phyloP scores from a whole-genome alignment of 2,888 invertebrate genomes.

The Cephus nigrinus region DNA sequence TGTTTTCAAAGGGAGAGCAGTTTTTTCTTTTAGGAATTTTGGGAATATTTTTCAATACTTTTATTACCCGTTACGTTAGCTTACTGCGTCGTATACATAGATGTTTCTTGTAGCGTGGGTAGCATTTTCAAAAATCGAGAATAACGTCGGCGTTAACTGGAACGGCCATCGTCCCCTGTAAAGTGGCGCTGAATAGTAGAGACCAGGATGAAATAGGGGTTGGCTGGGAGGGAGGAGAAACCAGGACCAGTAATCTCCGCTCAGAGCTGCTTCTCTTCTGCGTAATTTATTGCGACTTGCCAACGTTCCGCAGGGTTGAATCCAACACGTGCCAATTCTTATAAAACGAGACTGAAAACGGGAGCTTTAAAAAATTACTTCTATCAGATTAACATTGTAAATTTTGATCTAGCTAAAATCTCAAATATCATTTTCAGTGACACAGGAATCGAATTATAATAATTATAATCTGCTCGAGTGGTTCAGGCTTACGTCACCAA shows the following conservation, averaged over 20 bases:
- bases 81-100: not conserved
- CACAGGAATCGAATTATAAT: not conserved
- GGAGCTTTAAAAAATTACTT: not conserved
- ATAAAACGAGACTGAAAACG: not conserved
- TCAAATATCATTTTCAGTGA: not conserved
- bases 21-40: not conserved
- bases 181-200: constrained; percentile 31
- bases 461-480: not conserved
- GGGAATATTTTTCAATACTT: not conserved
- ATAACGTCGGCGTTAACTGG: constrained; percentile 17
- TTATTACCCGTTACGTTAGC: not conserved
- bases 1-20: not conserved
- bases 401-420: not conserved
- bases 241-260: constrained; percentile 33
- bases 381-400: not conserved
- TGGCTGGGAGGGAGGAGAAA: constrained; percentile 27
- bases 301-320: constrained; percentile 30
- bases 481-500: not conserved
- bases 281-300: constrained; percentile 34
- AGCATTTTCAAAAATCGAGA: not conserved
- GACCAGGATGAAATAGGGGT: constrained; percentile 32
- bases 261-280: constrained; percentile 29
- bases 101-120: not conserved
- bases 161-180: constrained; percentile 26
- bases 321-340: constrained; percentile 8